Base-by-base conservation (phyloP, 2,888 invertebrate species). In the Bellardia pandia region DNA sequence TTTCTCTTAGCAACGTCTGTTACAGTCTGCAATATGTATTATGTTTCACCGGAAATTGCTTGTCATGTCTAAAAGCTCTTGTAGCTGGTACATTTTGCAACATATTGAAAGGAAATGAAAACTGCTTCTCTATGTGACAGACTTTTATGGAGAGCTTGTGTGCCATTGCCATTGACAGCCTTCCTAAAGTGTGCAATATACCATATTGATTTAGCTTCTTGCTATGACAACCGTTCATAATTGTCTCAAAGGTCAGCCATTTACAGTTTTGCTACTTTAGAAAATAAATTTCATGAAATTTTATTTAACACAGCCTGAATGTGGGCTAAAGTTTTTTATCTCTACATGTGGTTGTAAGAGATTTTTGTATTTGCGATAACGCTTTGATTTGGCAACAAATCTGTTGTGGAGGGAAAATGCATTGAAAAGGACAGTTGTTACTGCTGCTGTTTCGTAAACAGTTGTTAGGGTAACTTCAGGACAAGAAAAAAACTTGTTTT, bases 21-120 rank as follows among this genome's bases (percentile, higher is more conserved):
- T 60, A 9, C 60, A 60, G 0, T 33, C 33, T 13, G 3, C 13
- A 33, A n/a, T 68, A n/a, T n/a, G n/a, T n/a, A 23, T 74, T 68
- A 3, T 23, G 45, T 48, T 58, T 9, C 3, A 13, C 30, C 48
- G 76, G 76, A 76, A 82, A 82, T 82, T 76, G 69, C 82, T 69
- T 76, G 76, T 62, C 76, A 62, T 82, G 68, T 75, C 68, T n/a
- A 13, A 51, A 37, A 51, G 58, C 30, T 30, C 16, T 48, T 56
- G 40, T 16, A n/a, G 40, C n/a, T 72, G 53, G 2, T 56, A 45
- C 33, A n/a, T 64, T 74, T 23, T 30, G 40, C 53, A 58, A 37
- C 62, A 72, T 64, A 80, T 64, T 23, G 6, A 60, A 76, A 60
- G 69, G 76, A 76, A 82, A 76, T 82, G 66, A 68, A 66, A 74